Base-by-base conservation (phyloP, 2,888 invertebrate genomes). In the Branchipolynoe longqiensis region DNA sequence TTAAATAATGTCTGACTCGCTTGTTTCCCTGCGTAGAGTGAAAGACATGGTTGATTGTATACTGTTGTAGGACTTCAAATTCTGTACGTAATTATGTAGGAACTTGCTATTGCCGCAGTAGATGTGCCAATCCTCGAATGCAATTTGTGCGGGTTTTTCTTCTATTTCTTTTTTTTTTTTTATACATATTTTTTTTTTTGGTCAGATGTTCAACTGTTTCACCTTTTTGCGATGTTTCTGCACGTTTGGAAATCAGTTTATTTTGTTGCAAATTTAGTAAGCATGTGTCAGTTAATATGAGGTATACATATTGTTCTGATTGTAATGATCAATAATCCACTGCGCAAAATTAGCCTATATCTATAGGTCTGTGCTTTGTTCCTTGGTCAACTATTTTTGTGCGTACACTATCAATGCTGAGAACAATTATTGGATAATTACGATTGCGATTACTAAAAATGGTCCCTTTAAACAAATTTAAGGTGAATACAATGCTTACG, bases 181-280 rank as follows among this genome's bases (percentile, higher is more conserved):
- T n/a, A n/a, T n/a, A n/a, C n/a, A n/a, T n/a, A n/a, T n/a, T n/a
- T n/a, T n/a, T 8, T 48, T 48, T 48, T 48, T 48, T 12, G 8
- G 18, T 48, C 8, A 48, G 18, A 48, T n/a, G 25, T 14, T n/a
- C 4, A 4, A 14, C 22, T n/a, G 58, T 58, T 31, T 69, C n/a
- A 31, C 33, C 12, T 33, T 1, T 62, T 69, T 33, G 69, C 38
- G 33, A 69, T 69, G 69, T 69, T 69, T 6, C 69, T 36, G 69
- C 38, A 69, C 69, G 36, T 69, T 69, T 69, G 33, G 69, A 33
- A 69, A 31, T n/a, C 14, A 69, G 69, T 18, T 62, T n/a, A n/a
- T n/a, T n/a, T 28, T 4, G 62, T 28, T 62, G 18, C 14, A 62
- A 28, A 31, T 14, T 4, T 31, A 62, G 25, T 62, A 4, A 25